phyloP scores from a whole-genome alignment of 2,888 invertebrate species.

The Spicauda simplicius region DNA sequence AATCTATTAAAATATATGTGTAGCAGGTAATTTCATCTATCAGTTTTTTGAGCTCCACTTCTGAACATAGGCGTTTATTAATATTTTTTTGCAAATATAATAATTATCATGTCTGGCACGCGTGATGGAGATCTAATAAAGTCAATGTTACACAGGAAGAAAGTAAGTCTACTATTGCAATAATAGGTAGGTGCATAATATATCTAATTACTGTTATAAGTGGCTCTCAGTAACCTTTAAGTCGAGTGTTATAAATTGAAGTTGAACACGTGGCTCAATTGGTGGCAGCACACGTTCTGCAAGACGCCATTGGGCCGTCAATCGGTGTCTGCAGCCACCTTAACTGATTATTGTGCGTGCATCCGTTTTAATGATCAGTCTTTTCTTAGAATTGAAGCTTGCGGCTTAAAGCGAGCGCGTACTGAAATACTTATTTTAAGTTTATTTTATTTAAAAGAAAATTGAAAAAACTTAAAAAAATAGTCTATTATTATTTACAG shows the following conservation, averaged over 20 bases:
- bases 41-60: too few species aligned
- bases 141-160: too few species aligned
- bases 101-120: too few species aligned
- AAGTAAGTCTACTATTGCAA: too few species aligned
- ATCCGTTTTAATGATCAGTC: constrained; percentile 48
- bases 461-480: neutral
- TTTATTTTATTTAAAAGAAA: neutral
- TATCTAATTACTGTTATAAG: neutral
- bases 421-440: neutral
- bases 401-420: constrained; percentile 8
- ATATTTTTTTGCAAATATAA: too few species aligned
- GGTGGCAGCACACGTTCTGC: constrained; percentile 37
- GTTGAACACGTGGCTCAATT: constrained; percentile 4
- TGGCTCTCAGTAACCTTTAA: neutral
- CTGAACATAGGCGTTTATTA: too few species aligned
- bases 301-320: constrained; percentile 67
- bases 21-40: too few species aligned
- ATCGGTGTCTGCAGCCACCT: constrained; percentile 54
- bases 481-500: too few species aligned
- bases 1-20: too few species aligned
- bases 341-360: constrained; percentile 64
- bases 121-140: too few species aligned
- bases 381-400: constrained; percentile 18
- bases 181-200: neutral
- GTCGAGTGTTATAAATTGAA: neutral